Evolutionary conservation across 2,113 vertebrate species (phyloP).

Genomic region (Mesitornis unicolor): DNA sequence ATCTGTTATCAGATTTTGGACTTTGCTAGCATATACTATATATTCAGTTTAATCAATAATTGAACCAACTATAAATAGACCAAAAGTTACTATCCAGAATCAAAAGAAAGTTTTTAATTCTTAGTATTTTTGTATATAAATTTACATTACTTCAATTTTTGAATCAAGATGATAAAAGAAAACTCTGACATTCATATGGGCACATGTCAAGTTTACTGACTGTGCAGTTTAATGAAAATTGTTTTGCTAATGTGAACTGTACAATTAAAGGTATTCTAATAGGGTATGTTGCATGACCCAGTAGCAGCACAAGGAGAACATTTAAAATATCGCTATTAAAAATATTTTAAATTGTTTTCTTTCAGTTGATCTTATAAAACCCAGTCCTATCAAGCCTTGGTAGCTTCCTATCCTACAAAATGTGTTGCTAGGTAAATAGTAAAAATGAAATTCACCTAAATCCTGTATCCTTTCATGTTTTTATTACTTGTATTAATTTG

Average conservation of each 20-base stretch:
- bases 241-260: not conserved
- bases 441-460: not conserved
- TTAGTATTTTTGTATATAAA: not conserved
- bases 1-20: constrained; percentile 28
- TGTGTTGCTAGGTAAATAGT: not conserved
- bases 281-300: not conserved
- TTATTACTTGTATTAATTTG: not conserved
- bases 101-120: not conserved
- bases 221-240: not conserved
- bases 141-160: not conserved
- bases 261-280: not conserved
- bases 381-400: constrained; percentile 29
- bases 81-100: not conserved
- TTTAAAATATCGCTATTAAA: not conserved
- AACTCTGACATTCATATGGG: not conserved
- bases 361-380: constrained; percentile 17
- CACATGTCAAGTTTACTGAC: not conserved
- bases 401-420: constrained; percentile 41
- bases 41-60: constrained; percentile 11
- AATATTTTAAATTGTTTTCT: constrained; percentile 51
- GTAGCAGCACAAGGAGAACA: not conserved
- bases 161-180: not conserved
- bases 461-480: not conserved
- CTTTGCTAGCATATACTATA: not conserved
- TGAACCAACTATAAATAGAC: not conserved